Evolutionary conservation across 1,140 invertebrate species (phyloP), one percentile per base, ranked within the genome.

Genomic region (Hirudo medicinalis): DNA sequence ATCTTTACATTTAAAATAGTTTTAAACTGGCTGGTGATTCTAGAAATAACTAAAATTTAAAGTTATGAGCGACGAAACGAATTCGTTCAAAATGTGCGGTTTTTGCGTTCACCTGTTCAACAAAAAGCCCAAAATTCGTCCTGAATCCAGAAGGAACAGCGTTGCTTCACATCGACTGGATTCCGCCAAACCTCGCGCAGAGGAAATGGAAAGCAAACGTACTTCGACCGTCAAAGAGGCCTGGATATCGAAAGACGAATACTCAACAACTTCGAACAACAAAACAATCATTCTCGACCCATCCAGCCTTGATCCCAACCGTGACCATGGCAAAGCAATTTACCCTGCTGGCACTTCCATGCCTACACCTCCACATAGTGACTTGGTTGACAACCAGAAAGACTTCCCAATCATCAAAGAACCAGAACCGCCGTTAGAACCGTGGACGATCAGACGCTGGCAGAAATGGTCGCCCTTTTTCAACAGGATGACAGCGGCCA

Each of bases 381-480:
- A 63, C 11, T 63, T 15, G 57, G 19, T 25, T 63, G 29, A 22
- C 57, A 20, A 63, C 22, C 22, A 63, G 11, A 63, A 63, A 63
- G 29, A 63, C 1, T 20, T n/a, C 22, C 19, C 57, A 32, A 63
- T 32, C 22, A 63, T 20, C 29, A 63, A 63, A 19, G 22, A 22
- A n/a, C 19, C 57, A 19, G 22, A 22, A n/a, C 19, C 57, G 1
- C 29, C 2, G 3, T 32, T 32, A 13, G 29, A 63, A 13, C 57
- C 22, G 8, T 25, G 29, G 29, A 63, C 29, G 11, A 25, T 63
- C 22, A 63, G 22, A 63, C 22, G 29, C 11, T 63, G 57, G 57
- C 57, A 63, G 2, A 63, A 63, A 22, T 63, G 57, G 57, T 25
- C 57, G 29, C 57, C 57, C 9, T 63, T 63, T 63, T 63, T 63